A percentile compares a stretch with the other conserved stretches of the same genome.
phyloP scores from a whole-genome alignment of 2,113 vertebrate species.

The Lagopus leucura region DNA sequence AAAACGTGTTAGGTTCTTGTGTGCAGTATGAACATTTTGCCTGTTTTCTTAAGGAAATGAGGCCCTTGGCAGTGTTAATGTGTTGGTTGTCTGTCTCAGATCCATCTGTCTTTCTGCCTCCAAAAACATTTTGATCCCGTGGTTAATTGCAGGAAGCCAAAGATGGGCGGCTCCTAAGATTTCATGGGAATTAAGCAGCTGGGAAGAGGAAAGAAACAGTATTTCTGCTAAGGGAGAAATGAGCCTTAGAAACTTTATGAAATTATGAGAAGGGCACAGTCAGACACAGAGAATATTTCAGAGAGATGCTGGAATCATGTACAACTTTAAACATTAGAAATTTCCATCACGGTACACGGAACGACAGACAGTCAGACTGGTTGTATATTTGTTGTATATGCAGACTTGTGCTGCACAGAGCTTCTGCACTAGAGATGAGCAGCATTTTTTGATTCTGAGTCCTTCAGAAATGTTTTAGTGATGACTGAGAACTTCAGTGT shows the following conservation, averaged over 20 bases:
- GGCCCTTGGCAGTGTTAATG: not conserved
- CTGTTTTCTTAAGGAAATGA: not conserved
- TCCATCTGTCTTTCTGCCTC: not conserved
- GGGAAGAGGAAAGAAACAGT: not conserved
- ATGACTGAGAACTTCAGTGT: not conserved
- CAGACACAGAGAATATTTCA: not conserved
- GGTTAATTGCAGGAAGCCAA: not conserved
- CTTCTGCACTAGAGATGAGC: not conserved
- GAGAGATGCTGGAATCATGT: fast-evolving
- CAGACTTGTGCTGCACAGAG: not conserved
- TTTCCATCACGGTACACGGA: not conserved
- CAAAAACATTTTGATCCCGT: fast-evolving
- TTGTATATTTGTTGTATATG: not conserved
- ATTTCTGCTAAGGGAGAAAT: not conserved
- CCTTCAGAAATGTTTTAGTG: not conserved
- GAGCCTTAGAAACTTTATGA: not conserved
- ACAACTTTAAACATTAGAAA: not conserved
- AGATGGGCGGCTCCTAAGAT: not conserved
- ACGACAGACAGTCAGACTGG: fast-evolving
- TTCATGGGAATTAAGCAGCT: not conserved
- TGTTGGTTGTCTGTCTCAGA: not conserved
- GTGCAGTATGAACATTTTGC: not conserved
- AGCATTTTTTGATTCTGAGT: not conserved
- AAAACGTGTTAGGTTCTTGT: not conserved
- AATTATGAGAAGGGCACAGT: not conserved